phyloP scores from a whole-genome alignment of 2,113 vertebrate genomes.

The Tenebrosternarchus preto region DNA sequence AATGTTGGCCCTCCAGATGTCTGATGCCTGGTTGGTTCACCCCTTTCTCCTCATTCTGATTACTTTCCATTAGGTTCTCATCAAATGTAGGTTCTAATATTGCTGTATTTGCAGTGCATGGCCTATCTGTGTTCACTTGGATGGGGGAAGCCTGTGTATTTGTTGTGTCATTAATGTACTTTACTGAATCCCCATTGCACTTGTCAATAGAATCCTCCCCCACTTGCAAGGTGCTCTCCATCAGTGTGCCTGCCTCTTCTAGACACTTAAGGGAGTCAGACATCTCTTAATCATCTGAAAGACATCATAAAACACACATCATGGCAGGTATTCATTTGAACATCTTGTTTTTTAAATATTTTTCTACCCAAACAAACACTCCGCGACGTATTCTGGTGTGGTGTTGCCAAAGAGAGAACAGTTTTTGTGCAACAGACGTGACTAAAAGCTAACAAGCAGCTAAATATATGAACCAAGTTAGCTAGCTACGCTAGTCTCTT shows the following conservation, averaged over 20 bases:
- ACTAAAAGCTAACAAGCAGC: too few species aligned
- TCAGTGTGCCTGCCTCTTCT: slow-evolving; percentile 14
- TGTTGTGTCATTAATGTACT: not conserved
- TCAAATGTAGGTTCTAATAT: not conserved
- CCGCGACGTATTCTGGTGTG: too few species aligned
- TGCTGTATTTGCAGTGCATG: not conserved
- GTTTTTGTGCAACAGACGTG: too few species aligned
- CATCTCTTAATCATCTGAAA: slow-evolving; percentile 23
- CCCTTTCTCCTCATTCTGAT: not conserved
- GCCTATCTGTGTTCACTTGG: not conserved
- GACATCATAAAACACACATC: not conserved
- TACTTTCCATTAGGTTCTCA: not conserved
- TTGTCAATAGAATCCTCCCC: not conserved
- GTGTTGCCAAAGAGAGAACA: too few species aligned
- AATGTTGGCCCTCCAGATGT: not conserved
- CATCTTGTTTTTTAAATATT: not conserved
- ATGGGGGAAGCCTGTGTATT: not conserved
- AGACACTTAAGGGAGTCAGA: not conserved
- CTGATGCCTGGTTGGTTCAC: not conserved
- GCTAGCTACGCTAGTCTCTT: too few species aligned
- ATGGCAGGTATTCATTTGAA: not conserved
- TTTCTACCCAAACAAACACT: too few species aligned
- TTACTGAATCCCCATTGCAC: not conserved
- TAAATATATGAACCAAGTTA: too few species aligned
- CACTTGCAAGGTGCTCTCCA: slow-evolving; percentile 3